Conservation (phyloP, 2,888 invertebrate species). For the Athrips mouffetella region DNA sequence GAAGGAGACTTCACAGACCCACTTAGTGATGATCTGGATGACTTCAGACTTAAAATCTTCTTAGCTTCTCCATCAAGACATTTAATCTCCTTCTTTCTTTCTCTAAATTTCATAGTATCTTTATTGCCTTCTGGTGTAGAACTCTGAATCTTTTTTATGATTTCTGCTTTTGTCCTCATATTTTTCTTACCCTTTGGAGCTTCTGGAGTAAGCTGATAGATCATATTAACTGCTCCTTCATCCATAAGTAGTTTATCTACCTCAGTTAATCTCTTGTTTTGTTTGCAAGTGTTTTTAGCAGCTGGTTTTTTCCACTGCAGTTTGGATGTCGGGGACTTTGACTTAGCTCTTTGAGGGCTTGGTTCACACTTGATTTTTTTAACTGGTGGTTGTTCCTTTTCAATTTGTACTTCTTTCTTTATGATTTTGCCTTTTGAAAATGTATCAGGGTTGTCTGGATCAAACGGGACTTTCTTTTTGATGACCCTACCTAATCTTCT, state of each 20-base stretch:
- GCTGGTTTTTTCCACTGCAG: constrained; percentile 69
- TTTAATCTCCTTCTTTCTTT: constrained; percentile 68
- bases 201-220: constrained; percentile 85
- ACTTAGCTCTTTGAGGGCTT: constrained; percentile 40
- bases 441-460: constrained; percentile 81
- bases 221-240: constrained; percentile 91
- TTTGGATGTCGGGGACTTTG: constrained; percentile 59
- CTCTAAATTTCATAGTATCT: constrained; percentile 68
- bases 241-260: constrained; percentile 88
- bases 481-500: constrained; percentile 77
- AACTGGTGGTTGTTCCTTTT: constrained; percentile 41
- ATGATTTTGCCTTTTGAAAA: constrained; percentile 61
- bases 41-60: constrained; percentile 52
- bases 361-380: constrained; percentile 55
- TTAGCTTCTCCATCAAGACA: constrained; percentile 58
- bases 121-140: constrained; percentile 59
- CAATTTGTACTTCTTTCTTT: constrained; percentile 42
- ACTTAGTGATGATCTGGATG: constrained; percentile 53
- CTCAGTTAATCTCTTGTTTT: constrained; percentile 81
- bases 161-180: constrained; percentile 76
- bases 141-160: constrained; percentile 80
- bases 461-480: constrained; percentile 86
- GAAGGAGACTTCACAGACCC: constrained; percentile 74
- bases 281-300: constrained; percentile 61
- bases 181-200: constrained; percentile 71